Percentiles rank a stretch among this genome's conserved stretches.
phyloP scores from a whole-genome alignment of 2,113 vertebrate genomes.

The Haemorhous mexicanus region DNA sequence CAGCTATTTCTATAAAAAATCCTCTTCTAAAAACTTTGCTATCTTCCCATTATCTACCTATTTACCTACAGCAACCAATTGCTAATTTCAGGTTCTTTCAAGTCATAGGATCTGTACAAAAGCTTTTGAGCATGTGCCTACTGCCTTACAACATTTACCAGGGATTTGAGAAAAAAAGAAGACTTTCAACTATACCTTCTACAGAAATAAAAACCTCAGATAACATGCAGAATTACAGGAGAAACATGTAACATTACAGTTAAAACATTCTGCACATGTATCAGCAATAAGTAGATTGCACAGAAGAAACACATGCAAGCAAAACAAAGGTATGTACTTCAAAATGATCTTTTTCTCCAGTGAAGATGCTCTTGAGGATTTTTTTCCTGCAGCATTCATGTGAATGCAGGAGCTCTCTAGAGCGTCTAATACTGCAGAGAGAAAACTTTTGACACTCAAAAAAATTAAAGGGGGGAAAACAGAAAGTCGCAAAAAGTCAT shows the following conservation, averaged over 20 bases:
- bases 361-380: rapidly evolving
- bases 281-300: not conserved
- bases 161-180: not conserved
- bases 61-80: not conserved
- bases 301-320: not conserved
- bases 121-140: not conserved
- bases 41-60: not conserved
- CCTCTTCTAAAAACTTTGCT: not conserved
- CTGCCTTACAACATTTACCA: not conserved
- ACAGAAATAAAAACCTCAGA: not conserved
- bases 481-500: not conserved
- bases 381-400: rapidly evolving
- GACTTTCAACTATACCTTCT: not conserved
- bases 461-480: not conserved
- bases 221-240: rapidly evolving
- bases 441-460: not conserved
- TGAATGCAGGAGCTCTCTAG: not conserved
- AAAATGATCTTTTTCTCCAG: not conserved
- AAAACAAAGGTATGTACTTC: not conserved
- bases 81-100: not conserved
- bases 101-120: not conserved
- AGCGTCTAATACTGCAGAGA: not conserved
- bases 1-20: not conserved
- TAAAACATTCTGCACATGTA: not conserved
- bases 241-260: not conserved